phyloP scores from a whole-genome alignment of 1,140 invertebrate species.

The Paracyclopina nana region DNA sequence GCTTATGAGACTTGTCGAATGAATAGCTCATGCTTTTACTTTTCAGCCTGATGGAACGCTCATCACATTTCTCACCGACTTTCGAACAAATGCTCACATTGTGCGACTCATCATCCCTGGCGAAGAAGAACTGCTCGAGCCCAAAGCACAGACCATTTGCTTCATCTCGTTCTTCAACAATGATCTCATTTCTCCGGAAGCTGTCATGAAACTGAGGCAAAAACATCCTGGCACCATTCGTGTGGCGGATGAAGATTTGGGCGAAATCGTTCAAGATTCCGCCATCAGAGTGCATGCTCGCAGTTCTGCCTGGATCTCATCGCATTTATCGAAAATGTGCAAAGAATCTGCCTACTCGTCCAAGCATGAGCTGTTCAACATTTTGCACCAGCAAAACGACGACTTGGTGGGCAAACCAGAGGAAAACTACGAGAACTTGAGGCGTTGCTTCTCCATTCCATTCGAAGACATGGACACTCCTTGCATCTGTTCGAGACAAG shows the following conservation, averaged over 20 bases:
- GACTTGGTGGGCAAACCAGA: neutral
- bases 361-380: slow-evolving; percentile 2
- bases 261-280: slow-evolving; percentile 4
- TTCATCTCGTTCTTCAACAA: slow-evolving; percentile 6
- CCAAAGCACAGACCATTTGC: slow-evolving; percentile 2
- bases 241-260: slow-evolving; percentile 10
- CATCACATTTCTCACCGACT: slow-evolving; percentile 5
- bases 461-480: neutral
- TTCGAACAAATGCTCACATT: slow-evolving; percentile 2
- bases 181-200: slow-evolving; percentile 13
- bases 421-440: neutral
- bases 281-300: neutral
- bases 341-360: too few relatives aligned
- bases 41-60: slow-evolving; percentile 5
- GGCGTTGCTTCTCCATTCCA: neutral
- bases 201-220: slow-evolving; percentile 15
- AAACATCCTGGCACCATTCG: slow-evolving; percentile 8
- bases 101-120: neutral
- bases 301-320: neutral
- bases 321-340: too few relatives aligned
- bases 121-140: slow-evolving; percentile 6
- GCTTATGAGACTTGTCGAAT: too few relatives aligned
- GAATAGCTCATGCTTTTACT: neutral
- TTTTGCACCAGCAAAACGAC: neutral
- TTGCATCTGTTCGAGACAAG: slow-evolving; percentile 55